phyloP scores from a whole-genome alignment of 2,888 invertebrate species.

The Hoplodrina ambigua region DNA sequence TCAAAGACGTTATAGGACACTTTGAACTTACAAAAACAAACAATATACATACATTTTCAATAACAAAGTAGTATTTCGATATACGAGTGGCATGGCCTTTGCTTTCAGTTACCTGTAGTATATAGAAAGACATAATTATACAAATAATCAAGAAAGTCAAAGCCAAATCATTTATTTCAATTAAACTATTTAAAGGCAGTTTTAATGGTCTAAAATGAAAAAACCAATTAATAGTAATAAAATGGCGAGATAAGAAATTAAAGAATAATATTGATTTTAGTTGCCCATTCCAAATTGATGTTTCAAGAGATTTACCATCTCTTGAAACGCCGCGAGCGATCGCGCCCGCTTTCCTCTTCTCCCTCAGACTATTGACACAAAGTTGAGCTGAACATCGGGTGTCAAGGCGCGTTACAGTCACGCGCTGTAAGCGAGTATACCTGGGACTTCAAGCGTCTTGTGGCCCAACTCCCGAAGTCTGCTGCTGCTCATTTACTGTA shows the following conservation, averaged over 20 bases:
- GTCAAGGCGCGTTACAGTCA: constrained; percentile 82
- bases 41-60: not conserved
- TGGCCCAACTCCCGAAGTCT: constrained; percentile 42
- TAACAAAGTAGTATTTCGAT: not conserved
- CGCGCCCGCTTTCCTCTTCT: constrained; percentile 32
- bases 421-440: constrained; percentile 61
- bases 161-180: too few species aligned
- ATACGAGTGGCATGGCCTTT: not conserved
- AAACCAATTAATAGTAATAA: too few species aligned
- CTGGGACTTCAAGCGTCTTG: constrained; percentile 55
- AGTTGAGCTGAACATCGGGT: constrained; percentile 73
- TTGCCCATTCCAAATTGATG: too few species aligned
- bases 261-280: too few species aligned
- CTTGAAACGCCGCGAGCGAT: not conserved
- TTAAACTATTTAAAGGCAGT: too few species aligned
- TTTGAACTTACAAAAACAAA: too few species aligned
- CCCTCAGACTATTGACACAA: constrained; percentile 49
- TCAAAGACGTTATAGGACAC: too few species aligned
- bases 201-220: too few species aligned
- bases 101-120: not conserved
- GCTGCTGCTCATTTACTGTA: constrained; percentile 44
- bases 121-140: not conserved
- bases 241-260: too few species aligned
- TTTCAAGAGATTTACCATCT: not conserved
- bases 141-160: not conserved